A percentile compares a stretch with the other conserved stretches of the same genome.
Conservation (phyloP, 2,113 vertebrate genomes). For the Bubo bubo region DNA sequence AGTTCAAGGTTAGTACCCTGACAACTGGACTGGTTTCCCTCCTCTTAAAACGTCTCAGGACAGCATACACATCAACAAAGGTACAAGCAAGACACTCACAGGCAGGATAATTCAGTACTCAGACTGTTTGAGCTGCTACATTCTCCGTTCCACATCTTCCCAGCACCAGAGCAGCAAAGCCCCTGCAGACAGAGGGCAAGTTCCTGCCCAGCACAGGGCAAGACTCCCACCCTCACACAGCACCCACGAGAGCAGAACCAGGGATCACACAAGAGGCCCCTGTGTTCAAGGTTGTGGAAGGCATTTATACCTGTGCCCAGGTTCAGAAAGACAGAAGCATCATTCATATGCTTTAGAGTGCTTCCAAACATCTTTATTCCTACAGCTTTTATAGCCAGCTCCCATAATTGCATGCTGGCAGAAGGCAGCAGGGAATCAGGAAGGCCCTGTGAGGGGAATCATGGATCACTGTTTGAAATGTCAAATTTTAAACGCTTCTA, state of each 20-base stretch:
- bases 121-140: background rate
- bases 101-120: background rate
- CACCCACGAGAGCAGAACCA: background rate
- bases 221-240: background rate
- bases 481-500: background rate
- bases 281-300: background rate
- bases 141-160: background rate
- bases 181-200: rapidly evolving
- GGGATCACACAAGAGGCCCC: rapidly evolving
- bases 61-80: background rate
- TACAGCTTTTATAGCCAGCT: background rate
- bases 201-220: rapidly evolving
- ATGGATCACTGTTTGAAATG: background rate
- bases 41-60: background rate
- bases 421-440: background rate
- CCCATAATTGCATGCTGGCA: background rate
- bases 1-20: background rate
- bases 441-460: background rate
- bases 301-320: background rate
- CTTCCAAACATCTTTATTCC: background rate
- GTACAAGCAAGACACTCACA: background rate
- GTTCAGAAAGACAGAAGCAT: background rate
- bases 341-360: background rate
- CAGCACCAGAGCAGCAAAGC: rapidly evolving
- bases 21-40: background rate